Conservation (phyloP, 1,140 invertebrate species). For the Drosophila athabasca region DNA sequence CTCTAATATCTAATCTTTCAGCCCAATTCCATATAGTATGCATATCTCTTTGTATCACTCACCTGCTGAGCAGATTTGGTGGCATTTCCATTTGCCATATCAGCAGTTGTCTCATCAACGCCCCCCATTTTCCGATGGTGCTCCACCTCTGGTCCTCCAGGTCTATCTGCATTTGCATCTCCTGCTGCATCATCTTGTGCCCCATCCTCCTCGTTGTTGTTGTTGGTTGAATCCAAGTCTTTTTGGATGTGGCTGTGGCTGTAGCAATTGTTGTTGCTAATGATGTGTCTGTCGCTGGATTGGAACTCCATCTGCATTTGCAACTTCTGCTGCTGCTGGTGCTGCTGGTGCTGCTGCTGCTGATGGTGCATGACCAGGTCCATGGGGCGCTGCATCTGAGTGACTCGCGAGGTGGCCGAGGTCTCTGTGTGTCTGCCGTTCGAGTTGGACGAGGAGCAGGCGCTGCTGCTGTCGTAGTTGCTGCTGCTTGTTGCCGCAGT, state of each 20-base stretch:
- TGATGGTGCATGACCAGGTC: conserved; percentile 16
- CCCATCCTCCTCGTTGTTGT: conserved; percentile 51
- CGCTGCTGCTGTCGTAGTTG: conserved; percentile 73
- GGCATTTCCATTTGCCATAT: conserved; percentile 71
- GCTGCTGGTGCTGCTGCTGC: conserved; percentile 25
- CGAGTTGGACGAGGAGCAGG: conserved; percentile 71
- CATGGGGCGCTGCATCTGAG: conserved; percentile 46
- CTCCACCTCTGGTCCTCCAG: conserved; percentile 32
- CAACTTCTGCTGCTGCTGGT: conserved; percentile 28
- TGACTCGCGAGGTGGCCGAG: conserved; percentile 68
- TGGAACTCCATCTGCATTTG: conserved; percentile 70
- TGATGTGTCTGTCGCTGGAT: conserved; percentile 65
- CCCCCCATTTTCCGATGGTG: conserved; percentile 33
- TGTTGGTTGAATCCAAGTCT: conserved; percentile 40
- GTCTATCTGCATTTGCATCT: not conserved
- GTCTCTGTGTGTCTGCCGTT: conserved; percentile 73
- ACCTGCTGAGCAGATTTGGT: conserved; percentile 50
- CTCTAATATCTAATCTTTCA: not conserved
- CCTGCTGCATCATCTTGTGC: not conserved
- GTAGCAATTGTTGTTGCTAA: conserved; percentile 78
- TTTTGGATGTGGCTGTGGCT: conserved; percentile 46
- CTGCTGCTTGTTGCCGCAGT: conserved; percentile 49
- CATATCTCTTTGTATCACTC: conserved; percentile 25
- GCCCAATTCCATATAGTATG: too few relatives aligned
- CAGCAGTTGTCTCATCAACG: conserved; percentile 60